Percentiles rank a stretch among this genome's conserved stretches.
Evolutionary conservation across 2,113 vertebrate species (phyloP).

Genomic region (Solenodon paradoxus): DNA sequence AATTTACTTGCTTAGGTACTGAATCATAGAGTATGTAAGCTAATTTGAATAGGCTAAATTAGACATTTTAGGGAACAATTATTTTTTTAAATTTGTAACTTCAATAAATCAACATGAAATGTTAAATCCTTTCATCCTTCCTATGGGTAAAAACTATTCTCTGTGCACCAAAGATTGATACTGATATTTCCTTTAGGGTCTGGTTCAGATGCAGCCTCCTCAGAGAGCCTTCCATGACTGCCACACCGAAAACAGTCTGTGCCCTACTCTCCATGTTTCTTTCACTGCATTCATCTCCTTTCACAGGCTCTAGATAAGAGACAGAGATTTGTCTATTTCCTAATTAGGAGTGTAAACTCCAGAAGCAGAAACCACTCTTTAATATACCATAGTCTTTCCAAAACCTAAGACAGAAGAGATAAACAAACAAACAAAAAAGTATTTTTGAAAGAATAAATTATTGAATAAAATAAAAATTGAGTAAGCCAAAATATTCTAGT

Average conservation of each 20-base stretch:
- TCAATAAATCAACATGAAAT: neutral
- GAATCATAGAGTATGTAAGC: neutral
- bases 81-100: neutral
- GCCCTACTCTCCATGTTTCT: neutral
- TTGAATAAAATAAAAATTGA: neutral
- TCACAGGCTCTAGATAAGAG: neutral
- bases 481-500: neutral
- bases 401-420: neutral
- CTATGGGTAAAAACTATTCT: neutral
- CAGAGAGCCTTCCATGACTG: neutral
- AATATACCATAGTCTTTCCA: neutral
- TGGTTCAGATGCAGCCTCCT: neutral
- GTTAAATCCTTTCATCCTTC: neutral
- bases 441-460: neutral
- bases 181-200: neutral
- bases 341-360: neutral
- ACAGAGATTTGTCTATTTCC: neutral
- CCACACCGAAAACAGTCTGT: neutral
- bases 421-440: neutral
- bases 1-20: neutral
- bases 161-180: neutral
- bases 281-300: neutral
- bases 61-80: neutral
- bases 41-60: constrained; percentile 10
- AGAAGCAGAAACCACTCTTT: neutral